phyloP scores from a whole-genome alignment of 2,113 vertebrate genomes.

The Spermophilus dauricus region DNA sequence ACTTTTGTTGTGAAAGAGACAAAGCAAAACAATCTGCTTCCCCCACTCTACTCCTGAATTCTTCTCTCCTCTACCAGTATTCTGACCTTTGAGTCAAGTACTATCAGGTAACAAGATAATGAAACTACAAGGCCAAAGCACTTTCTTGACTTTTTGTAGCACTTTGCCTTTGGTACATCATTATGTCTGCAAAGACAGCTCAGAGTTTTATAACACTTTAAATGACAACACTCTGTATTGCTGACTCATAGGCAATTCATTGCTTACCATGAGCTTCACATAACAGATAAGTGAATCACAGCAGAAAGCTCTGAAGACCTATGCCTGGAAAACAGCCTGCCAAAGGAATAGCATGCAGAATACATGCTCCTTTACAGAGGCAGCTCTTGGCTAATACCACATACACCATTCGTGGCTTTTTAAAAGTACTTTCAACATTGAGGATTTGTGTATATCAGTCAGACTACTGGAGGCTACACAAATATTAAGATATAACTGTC shows the following conservation, averaged over 20 bases:
- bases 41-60: background rate
- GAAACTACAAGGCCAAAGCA: background rate
- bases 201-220: conserved; percentile 63
- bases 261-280: background rate
- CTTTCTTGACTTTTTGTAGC: conserved; percentile 39
- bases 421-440: background rate
- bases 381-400: background rate
- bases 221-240: conserved; percentile 8
- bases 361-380: background rate
- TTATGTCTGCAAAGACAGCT: conserved; percentile 39
- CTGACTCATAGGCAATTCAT: conserved; percentile 54
- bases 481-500: background rate
- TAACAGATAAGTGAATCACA: conserved; percentile 27
- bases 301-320: background rate
- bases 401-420: background rate
- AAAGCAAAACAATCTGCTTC: background rate
- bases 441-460: background rate
- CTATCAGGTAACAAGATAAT: conserved; percentile 39
- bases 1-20: background rate
- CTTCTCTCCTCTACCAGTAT: background rate
- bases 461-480: background rate
- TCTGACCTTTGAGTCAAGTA: conserved; percentile 58
- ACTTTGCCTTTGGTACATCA: conserved; percentile 29
- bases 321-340: background rate
- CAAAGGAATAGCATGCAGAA: background rate